Base-by-base conservation (phyloP, 2,113 vertebrate species). In the Microtus oregoni region DNA sequence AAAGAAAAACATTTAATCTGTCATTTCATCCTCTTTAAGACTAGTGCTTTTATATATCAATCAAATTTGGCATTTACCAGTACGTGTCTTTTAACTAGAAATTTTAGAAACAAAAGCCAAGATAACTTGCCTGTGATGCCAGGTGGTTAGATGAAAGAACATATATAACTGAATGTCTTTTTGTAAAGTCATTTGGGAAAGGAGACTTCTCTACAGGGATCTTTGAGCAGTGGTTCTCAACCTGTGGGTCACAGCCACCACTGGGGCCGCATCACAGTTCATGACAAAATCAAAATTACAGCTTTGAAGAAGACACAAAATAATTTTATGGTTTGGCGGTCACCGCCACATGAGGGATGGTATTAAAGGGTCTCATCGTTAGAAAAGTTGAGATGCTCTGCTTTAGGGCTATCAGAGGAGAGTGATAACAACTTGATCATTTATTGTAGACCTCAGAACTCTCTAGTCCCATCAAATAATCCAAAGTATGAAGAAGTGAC, bases 401-500 rank as follows among this genome's bases (percentile, higher is more conserved):
- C 14, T 38, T 63, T 30, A 41, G 38, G n/a, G 92, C 35, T 77
- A 32, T 67, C 17, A 30, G n/a, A 90, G 47, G 32, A 92, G 41
- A 94, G 55, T 68, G 67, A 91, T 19, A 14, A 26, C 19, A 78
- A 44, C 47, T 68, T 93, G 9, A 77, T 77, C 44, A 55, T 61
- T 12, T 86, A 47, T 47, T 73, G 20, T 79, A 55, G 30, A 89
- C 35, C 81, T 28, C 15, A 77, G 26, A 87, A 78, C 73, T 83
- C 68, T 30, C 19, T 83, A 95, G 32, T 28, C 6, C 94, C 41
- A 79, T 61, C 90, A 95, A 96, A 77, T 79, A 79, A 35, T 70
- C 96, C 44, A 72, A 94, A 89, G 32, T 86, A 65, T 68, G 0
- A 85, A 75, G 19, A 63, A 47, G 9, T 89, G 28, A 79, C 28